Evolutionary conservation across 2,888 invertebrate genomes (phyloP), one percentile per base, ranked within the genome.

Genomic region (Chymomyza procnemis): DNA sequence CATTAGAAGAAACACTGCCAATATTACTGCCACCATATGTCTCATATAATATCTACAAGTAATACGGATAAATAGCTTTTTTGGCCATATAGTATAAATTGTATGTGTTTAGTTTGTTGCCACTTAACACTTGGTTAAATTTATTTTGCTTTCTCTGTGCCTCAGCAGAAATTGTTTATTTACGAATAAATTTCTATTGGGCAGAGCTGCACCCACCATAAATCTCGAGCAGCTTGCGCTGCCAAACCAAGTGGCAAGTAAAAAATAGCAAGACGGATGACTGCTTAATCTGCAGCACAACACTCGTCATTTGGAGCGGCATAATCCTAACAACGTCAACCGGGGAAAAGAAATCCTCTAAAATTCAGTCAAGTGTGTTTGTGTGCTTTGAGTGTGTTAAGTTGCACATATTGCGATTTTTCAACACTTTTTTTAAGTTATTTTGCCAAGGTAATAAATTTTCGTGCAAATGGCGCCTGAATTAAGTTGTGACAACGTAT

Each of bases 111-210:
- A 67, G 59, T 54, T 67, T 67, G 55, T 26, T 71, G 76, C 74
- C 70, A 71, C 76, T 85, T 79, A 82, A 71, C 79, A 83, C 85
- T 76, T 80, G 59, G 67, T 66, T 47, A 67, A 70, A 71, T 64
- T 73, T 77, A 73, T 62, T 34, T 16, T 19, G 41, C 41, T 54
- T 62, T 55, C 4, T 54, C 41, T 16, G 18, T 64, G 60, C 61
- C 54, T 61, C 18, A 61, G 76, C 73, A 64, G 64, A 71, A 76
- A 81, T 73, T 79, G 78, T 85, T 84, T 84, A 76, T 83, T 79
- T 85, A 78, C 52, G 65, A 72, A 81, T 80, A 78, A 76, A 77
- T 66, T 80, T 70, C n/a, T 78, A 74, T 84, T 84, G 81, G 71
- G 68, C 68, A 66, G 76, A 66, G 76, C 72, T 69, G 67, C 55